phyloP scores from a whole-genome alignment of 2,797 vertebrate genomes.

The Pangasius macronema region DNA sequence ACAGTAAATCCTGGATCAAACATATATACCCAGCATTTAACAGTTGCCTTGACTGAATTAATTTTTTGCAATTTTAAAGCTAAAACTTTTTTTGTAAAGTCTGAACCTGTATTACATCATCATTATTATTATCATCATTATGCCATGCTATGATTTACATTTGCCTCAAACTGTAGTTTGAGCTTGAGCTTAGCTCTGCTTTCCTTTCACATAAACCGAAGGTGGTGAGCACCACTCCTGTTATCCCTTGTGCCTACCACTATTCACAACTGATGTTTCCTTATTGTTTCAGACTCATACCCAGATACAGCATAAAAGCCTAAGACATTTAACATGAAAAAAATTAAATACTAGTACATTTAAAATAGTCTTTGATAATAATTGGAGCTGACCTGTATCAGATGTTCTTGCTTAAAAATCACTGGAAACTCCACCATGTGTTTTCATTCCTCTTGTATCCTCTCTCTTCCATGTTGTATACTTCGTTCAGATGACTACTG shows the following conservation, averaged over 20 bases:
- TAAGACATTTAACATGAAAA: not conserved
- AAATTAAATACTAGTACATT: not conserved
- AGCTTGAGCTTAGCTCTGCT: not conserved
- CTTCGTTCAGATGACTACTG: not conserved
- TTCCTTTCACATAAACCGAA: not conserved
- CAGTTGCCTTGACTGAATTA: not conserved
- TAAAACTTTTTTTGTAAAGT: not conserved
- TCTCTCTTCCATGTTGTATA: not conserved
- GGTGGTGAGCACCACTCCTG: not conserved
- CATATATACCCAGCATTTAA: not conserved
- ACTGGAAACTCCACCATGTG: not conserved
- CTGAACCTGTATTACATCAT: not conserved
- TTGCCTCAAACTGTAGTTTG: not conserved
- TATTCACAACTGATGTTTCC: not conserved
- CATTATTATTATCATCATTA: not conserved
- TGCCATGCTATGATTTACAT: not conserved
- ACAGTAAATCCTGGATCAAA: not conserved
- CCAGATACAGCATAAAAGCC: not conserved
- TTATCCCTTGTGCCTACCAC: not conserved
- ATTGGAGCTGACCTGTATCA: constrained; percentile 24
- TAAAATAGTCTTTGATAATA: not conserved
- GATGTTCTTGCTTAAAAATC: not conserved
- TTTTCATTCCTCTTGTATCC: not conserved
- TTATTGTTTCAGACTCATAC: not conserved
- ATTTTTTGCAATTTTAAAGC: not conserved